Evolutionary conservation across 2,888 invertebrate species (phyloP), one percentile per base, ranked within the genome.

Genomic region (Caenorhabditis sp.): DNA sequence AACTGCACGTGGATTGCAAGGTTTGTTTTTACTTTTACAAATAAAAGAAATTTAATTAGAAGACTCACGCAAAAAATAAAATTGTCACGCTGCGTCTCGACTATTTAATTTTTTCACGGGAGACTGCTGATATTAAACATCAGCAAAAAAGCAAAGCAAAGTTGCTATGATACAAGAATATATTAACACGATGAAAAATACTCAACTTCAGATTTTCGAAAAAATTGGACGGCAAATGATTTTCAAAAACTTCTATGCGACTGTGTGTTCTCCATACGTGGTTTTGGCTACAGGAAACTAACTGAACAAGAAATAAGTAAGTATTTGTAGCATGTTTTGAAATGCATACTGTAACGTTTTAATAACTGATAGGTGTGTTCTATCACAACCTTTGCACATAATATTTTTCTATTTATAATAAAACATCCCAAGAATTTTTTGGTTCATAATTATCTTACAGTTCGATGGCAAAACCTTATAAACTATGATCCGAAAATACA

Each of bases 251-350:
- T 76, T 18, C 67, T 88, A 4, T 50, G 80, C 15, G 53, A 83
- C 32, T 85, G 83, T 77, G 88, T 89, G 1, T 55, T 79, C 2
- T 72, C 86, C 1, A 88, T 89, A 15, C 61, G 89, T 32, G 89
- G 89, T 22, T 88, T 88, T 68, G 90, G 90, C 0, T 82, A 89
- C n/a, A 65, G 88, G 56, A 88, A 88, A 56, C 68, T 90, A 11
- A 90, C 90, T 0, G 90, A 90, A 65, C 90, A 90, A 65, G 90
- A 90, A 79, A 87, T 90, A 80, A 86, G 90, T 89, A 28, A 15
- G 78, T 77, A 13, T 20, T 50, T n/a, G n/a, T n/a, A n/a, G n/a
- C n/a, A 20, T 24, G 22, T 26, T n/a, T 55, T 40, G 5, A 32
- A 3, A 40, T 40, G 15, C 11, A 24, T 26, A 32, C 20, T n/a